Percentiles rank a stretch among this genome's conserved stretches.
Evolutionary conservation across 2,888 invertebrate genomes (phyloP).

Genomic region (Xanthia togata): DNA sequence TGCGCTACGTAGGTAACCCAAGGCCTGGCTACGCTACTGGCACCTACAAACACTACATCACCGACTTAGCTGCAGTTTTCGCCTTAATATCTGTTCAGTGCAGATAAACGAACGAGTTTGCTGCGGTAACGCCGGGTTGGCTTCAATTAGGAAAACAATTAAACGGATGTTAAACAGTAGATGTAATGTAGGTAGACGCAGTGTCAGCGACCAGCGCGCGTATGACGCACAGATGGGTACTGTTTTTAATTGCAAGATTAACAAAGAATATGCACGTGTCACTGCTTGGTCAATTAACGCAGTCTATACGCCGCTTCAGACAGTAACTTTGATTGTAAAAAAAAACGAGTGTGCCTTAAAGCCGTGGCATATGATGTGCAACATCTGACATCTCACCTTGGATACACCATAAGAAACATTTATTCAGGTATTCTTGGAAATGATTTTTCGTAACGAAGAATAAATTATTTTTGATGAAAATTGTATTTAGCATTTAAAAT

Average conservation of each 20-base stretch:
- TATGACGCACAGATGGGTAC: conserved; percentile 60
- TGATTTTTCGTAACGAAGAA: no score
- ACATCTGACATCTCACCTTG: no score
- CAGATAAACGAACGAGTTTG: conserved; percentile 59
- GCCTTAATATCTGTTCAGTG: conserved; percentile 40
- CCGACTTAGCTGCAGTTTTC: conserved; percentile 40
- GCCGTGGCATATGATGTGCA: no score
- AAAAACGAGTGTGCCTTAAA: no score
- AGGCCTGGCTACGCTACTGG: no score
- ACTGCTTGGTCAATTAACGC: conserved; percentile 27
- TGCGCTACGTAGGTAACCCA: neutral
- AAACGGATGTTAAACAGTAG: conserved; percentile 74
- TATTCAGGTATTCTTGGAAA: no score
- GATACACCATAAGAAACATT: no score
- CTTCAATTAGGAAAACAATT: conserved; percentile 81
- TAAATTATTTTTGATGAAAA: no score
- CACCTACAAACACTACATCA: conserved; percentile 3
- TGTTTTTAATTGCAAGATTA: conserved; percentile 61
- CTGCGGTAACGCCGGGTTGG: conserved; percentile 57
- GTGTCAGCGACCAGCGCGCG: conserved; percentile 48
- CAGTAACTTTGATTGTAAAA: no score
- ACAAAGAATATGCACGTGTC: conserved; percentile 27
- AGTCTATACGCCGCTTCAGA: neutral
- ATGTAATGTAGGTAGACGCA: conserved; percentile 53
- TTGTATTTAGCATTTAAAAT: no score